These are phyloP conservation scores for Pterostichus niger DNA, from an alignment of 2,888 invertebrate genomes.

Conservation along the genomic window DNA sequence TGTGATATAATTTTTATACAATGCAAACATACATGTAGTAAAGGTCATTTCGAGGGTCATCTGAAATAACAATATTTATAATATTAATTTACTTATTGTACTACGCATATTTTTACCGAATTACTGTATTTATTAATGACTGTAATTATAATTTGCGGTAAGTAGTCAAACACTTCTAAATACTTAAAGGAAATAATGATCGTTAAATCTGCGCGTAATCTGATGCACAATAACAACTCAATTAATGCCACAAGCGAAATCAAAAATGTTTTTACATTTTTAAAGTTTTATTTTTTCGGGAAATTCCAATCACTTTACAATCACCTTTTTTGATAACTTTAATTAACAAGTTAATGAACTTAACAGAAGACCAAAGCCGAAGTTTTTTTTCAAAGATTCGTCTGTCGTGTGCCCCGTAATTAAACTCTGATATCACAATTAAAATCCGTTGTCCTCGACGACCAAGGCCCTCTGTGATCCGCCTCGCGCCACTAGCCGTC, in stretches of 20 bases:
- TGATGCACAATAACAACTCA: slow-evolving; percentile 39
- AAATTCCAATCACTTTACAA: slow-evolving; percentile 38
- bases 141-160: background rate
- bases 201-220: slow-evolving; percentile 15
- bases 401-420: slow-evolving; percentile 40
- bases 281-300: slow-evolving; percentile 25
- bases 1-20: no score
- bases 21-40: background rate
- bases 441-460: slow-evolving; percentile 30
- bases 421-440: slow-evolving; percentile 34
- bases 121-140: background rate
- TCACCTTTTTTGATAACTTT: slow-evolving; percentile 52
- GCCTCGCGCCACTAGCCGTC: slow-evolving; percentile 20
- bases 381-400: slow-evolving; percentile 42
- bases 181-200: slow-evolving; percentile 10
- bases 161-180: no score
- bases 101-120: background rate
- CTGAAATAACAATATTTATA: background rate
- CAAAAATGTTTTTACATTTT: slow-evolving; percentile 14
- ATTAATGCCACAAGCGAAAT: slow-evolving; percentile 14
- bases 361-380: slow-evolving; percentile 25
- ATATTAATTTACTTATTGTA: background rate
- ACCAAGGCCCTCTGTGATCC: slow-evolving; percentile 11
- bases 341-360: slow-evolving; percentile 55
- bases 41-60: background rate